Conservation (phyloP, 2,797 vertebrate genomes). For the Avahi laniger region DNA sequence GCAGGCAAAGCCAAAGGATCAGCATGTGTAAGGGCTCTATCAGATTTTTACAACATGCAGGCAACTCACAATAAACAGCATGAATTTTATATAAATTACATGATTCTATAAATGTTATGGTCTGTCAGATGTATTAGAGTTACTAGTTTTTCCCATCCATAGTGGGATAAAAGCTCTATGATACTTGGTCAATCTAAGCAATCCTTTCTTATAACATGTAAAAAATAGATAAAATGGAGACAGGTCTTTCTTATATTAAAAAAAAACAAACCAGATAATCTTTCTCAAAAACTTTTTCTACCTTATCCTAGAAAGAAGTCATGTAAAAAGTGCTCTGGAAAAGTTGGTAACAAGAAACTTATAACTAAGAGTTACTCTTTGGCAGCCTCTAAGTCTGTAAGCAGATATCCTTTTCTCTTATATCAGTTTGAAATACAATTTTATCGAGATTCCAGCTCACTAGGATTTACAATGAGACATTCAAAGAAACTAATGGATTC, state of each 20-base stretch:
- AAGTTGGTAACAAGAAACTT: not conserved
- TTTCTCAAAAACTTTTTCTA: not conserved
- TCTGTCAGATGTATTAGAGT: not conserved
- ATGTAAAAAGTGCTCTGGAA: not conserved
- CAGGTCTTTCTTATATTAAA: not conserved
- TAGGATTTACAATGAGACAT: conserved; percentile 23
- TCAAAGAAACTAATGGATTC: not conserved
- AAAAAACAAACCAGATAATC: not conserved
- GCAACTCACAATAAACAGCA: not conserved
- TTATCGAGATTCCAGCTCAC: not conserved
- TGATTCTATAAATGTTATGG: not conserved
- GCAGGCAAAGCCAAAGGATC: not conserved
- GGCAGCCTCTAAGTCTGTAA: not conserved
- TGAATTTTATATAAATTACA: not conserved
- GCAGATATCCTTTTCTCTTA: not conserved
- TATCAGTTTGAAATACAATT: not conserved
- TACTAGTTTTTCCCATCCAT: not conserved
- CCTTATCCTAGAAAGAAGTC: not conserved
- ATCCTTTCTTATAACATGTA: not conserved
- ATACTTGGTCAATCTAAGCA: not conserved
- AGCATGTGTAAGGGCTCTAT: not conserved
- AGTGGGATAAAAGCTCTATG: not conserved
- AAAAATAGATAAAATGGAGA: not conserved
- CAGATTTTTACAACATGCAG: not conserved
- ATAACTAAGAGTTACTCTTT: not conserved